Base-by-base conservation (phyloP, 2,888 invertebrate genomes). In the Ectemnius cavifrons region DNA sequence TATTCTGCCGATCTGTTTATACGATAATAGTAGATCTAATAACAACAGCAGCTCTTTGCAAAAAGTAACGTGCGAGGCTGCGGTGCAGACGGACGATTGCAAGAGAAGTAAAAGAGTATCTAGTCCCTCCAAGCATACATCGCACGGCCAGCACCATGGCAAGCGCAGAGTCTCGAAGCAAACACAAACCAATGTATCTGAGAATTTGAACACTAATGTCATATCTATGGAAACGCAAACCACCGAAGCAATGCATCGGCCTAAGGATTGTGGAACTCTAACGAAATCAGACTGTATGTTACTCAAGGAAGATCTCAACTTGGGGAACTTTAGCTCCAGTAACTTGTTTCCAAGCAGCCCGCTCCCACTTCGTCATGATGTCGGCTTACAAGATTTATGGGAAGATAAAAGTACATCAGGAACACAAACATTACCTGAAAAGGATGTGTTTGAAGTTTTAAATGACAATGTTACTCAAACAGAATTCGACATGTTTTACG, bases 391-490 rank as follows among this genome's bases (percentile, higher is more conserved):
- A 76, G 88, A 91, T 68, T 86, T 90, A 47, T 91, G 91, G 91
- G 89, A 89, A 62, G 88, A 88, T 27, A 90, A 90, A 67, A 91
- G 86, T 67, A 86, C 89, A 3, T 90, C 88, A 1, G 88, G 89
- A 23, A 91, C 91, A 13, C 91, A 91, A 81, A 91, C 91, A 4
- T 88, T 86, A 80, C 89, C 89, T 6, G 88, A 85, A 23, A 88
- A 89, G 63, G 85, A 88, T 69, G 79, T 89, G 45, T 88, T 90
- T 16, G 87, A 87, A 64, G 87, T 87, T 52, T 71, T 90, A 16
- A 86, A 86, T 28, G 85, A 87, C 69, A 86, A 88, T 59, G 86
- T 82, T 8, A 86, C 87, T 8, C 88, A 88, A 77, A 88, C 87
- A 13, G 86, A 87, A 63, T 78, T 89, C 1, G 85, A 85, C 18